These are phyloP conservation scores for Hesperia comma DNA, from an alignment of 2,888 invertebrate species.

Conservation along the genomic window DNA sequence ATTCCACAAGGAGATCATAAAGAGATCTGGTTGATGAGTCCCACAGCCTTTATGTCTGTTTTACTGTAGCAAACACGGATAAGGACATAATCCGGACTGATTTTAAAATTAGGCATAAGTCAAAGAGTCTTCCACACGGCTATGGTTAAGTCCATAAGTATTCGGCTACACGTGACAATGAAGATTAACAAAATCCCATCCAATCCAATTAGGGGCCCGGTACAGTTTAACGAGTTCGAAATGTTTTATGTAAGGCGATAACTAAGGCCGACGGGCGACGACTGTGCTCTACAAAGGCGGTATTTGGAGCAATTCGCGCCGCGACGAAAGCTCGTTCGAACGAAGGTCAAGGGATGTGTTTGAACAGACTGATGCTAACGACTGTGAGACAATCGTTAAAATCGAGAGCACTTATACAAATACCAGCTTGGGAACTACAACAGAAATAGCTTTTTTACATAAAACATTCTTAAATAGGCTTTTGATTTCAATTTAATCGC, in stretches of 20 bases:
- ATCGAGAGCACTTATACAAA: constrained; percentile 6
- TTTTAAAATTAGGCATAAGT: too few relatives aligned
- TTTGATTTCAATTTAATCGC: too few relatives aligned
- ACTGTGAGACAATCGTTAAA: constrained; percentile 22
- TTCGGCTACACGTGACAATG: neutral
- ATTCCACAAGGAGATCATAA: too few relatives aligned
- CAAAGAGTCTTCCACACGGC: too few relatives aligned
- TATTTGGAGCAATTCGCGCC: constrained; percentile 17
- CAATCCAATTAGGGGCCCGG: neutral
- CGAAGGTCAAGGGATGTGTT: constrained; percentile 27
- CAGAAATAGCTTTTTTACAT: neutral
- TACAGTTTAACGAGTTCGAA: constrained; percentile 19
- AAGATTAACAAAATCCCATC: neutral
- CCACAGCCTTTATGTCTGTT: too few relatives aligned
- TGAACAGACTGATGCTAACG: constrained; percentile 30
- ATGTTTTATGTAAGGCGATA: constrained; percentile 22
- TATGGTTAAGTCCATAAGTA: neutral
- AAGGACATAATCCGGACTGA: too few relatives aligned
- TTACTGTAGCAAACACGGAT: too few relatives aligned
- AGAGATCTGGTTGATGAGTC: too few relatives aligned
- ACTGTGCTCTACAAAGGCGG: constrained; percentile 9
- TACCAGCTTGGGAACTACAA: constrained; percentile 1
- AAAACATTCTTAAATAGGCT: too few relatives aligned
- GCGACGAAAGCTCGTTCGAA: constrained; percentile 13
- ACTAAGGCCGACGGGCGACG: neutral